Conservation (phyloP, 2,797 vertebrate genomes). For the Anguilla marmorata region DNA sequence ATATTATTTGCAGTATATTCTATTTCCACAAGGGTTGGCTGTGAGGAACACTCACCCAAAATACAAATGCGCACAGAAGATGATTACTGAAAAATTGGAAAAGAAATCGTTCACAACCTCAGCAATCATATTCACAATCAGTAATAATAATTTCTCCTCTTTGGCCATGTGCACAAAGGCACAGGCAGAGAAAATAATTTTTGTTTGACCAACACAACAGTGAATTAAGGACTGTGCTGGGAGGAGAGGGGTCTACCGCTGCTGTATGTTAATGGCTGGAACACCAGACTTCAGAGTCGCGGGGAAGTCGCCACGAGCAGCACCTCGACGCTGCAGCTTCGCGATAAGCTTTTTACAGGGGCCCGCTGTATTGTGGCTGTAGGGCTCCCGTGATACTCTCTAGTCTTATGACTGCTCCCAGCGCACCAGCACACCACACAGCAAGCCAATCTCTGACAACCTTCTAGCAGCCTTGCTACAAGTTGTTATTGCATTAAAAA, state of each 20-base stretch:
- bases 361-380: slow-evolving; percentile 45
- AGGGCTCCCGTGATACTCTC: slow-evolving; percentile 59
- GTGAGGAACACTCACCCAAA: too few relatives aligned
- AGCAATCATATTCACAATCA: too few relatives aligned
- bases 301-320: slow-evolving; percentile 56
- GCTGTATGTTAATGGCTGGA: background rate
- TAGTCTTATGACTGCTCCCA: slow-evolving; percentile 53
- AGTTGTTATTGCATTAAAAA: slow-evolving; percentile 1
- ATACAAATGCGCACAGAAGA: too few relatives aligned
- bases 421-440: background rate
- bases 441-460: slow-evolving; percentile 25
- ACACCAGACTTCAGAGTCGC: slow-evolving; percentile 50
- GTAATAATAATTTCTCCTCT: background rate
- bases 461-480: slow-evolving; percentile 26
- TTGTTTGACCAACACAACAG: background rate
- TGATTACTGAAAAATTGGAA: too few relatives aligned
- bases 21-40: too few relatives aligned
- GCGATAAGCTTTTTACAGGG: slow-evolving; percentile 63
- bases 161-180: background rate
- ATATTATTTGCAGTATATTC: too few relatives aligned
- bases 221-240: slow-evolving; percentile 9
- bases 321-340: slow-evolving; percentile 58
- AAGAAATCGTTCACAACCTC: too few relatives aligned
- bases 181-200: background rate
- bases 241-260: slow-evolving; percentile 53